These are phyloP conservation scores for Chaitophorus viminalis DNA, from an alignment of 2,888 invertebrate species.

Conservation along the genomic window DNA sequence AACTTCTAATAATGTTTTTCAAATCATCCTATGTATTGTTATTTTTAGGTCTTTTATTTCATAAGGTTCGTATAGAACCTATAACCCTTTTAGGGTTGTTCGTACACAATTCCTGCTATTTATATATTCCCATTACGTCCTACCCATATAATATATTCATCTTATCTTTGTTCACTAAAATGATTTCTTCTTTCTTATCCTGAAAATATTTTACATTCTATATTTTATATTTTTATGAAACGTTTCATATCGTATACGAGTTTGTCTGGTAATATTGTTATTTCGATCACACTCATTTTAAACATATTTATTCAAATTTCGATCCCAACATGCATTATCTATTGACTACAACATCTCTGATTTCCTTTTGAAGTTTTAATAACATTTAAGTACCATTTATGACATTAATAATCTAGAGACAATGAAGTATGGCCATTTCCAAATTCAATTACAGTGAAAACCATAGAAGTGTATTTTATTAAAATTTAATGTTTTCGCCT, in stretches of 20 bases:
- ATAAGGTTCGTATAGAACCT: background rate
- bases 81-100: no score
- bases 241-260: background rate
- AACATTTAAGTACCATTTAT: no score
- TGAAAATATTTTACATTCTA: background rate
- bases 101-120: background rate
- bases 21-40: background rate
- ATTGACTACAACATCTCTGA: no score
- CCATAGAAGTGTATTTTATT: no score
- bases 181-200: background rate
- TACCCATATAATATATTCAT: slow-evolving; percentile 2
- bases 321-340: no score
- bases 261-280: background rate
- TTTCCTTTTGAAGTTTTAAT: no score
- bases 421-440: no score
- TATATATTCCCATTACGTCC: background rate
- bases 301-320: no score
- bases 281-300: background rate
- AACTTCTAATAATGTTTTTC: background rate
- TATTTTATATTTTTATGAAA: no score
- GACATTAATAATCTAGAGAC: no score
- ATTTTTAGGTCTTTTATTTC: background rate
- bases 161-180: slow-evolving; percentile 20
- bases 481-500: no score
- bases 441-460: no score